Evolutionary conservation across 92 coral and sea anemone species (phyloP).

Genomic region (Desmophyllum pertusum): DNA sequence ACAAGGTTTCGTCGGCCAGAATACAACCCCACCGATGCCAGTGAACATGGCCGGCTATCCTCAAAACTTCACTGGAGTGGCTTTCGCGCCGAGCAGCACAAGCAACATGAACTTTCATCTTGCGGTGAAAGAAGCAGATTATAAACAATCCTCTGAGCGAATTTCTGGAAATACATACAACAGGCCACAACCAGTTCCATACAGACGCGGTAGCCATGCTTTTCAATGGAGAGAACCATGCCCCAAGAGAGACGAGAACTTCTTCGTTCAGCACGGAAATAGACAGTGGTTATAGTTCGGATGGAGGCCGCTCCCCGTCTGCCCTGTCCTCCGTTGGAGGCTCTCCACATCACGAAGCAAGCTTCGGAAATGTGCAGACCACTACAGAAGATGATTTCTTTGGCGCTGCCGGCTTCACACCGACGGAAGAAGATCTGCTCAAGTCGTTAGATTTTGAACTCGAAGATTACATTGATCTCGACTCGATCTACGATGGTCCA

Average conservation of each 20-base stretch:
- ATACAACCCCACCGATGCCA: slow-evolving; percentile 65
- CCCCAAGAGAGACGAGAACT: slow-evolving; percentile 16
- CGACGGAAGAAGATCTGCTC: slow-evolving; percentile 49
- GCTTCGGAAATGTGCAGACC: slow-evolving; percentile 21
- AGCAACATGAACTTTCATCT: slow-evolving; percentile 44
- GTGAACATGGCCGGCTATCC: slow-evolving; percentile 47
- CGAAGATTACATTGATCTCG: slow-evolving; percentile 66
- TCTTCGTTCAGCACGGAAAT: slow-evolving; percentile 60
- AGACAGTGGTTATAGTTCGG: slow-evolving; percentile 89
- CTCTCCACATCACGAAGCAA: slow-evolving; percentile 59
- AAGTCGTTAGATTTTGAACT: slow-evolving; percentile 42
- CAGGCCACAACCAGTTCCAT: slow-evolving; percentile 58
- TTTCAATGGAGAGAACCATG: slow-evolving; percentile 59
- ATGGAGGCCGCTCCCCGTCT: slow-evolving; percentile 69
- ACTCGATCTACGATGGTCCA: slow-evolving; percentile 47
- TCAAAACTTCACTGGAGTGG: slow-evolving; percentile 61
- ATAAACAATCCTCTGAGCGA: slow-evolving; percentile 55
- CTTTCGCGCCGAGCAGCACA: slow-evolving; percentile 58
- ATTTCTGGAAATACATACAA: slow-evolving; percentile 65
- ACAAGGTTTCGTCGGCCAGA: slow-evolving; percentile 63
- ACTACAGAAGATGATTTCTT: slow-evolving; percentile 54
- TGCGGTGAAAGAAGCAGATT: slow-evolving; percentile 49
- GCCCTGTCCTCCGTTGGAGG: slow-evolving; percentile 60
- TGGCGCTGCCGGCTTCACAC: slow-evolving; percentile 78
- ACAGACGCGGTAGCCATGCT: slow-evolving; percentile 61